phyloP scores from a whole-genome alignment of 2,113 vertebrate genomes.

The Rhynchopsitta pachyrhyncha region DNA sequence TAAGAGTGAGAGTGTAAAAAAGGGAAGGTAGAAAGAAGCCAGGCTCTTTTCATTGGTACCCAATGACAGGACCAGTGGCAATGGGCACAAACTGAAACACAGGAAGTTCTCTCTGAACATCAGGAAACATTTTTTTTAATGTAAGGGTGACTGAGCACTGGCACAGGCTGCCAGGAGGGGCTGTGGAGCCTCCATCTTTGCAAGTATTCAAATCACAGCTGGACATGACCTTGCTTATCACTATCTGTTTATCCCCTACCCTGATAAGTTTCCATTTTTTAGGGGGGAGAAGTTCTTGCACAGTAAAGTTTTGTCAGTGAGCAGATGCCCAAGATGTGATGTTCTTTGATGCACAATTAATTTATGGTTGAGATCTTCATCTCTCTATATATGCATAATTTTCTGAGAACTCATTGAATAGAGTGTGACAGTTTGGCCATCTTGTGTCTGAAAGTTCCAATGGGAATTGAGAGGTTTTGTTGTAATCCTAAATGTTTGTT shows the following conservation, averaged over 20 bases:
- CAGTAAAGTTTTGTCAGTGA: neutral
- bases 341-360: neutral
- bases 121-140: neutral
- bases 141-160: neutral
- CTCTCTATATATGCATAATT: accelerated
- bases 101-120: neutral
- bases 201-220: neutral
- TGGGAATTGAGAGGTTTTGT: neutral
- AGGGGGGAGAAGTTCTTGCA: neutral
- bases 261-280: neutral
- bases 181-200: neutral
- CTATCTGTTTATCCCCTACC: neutral
- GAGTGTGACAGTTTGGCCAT: neutral
- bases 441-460: neutral
- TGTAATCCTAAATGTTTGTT: neutral
- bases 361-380: neutral
- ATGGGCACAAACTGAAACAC: neutral
- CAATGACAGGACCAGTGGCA: neutral
- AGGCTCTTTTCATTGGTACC: neutral
- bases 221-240: neutral
- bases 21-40: neutral
- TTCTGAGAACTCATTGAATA: neutral
- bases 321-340: neutral
- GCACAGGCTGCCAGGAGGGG: neutral
- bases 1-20: neutral